Evolutionary conservation across 2,113 vertebrate species (phyloP).

Genomic region (Oreochromis aureus): DNA sequence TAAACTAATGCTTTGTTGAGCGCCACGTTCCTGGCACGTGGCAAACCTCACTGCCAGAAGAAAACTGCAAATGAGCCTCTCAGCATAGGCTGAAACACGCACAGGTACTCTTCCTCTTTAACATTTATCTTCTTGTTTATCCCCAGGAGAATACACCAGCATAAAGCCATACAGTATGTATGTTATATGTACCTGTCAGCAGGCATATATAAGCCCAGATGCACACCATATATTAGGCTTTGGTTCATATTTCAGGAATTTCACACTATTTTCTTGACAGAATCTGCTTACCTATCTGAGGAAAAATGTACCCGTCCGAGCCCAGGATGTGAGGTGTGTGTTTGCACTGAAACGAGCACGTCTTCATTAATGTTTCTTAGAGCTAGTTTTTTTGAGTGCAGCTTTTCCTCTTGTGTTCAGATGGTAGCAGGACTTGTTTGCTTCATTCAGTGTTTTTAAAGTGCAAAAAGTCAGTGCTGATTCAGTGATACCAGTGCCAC

Average conservation of each 20-base stretch:
- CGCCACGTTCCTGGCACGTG: slow-evolving; percentile 69
- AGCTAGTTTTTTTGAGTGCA: not conserved
- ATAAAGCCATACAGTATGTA: not conserved
- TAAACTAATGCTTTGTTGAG: slow-evolving; percentile 55
- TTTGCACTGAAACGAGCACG: not conserved
- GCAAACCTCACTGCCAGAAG: slow-evolving; percentile 44
- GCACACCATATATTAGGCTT: not conserved
- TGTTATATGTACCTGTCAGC: not conserved
- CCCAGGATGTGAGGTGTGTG: not conserved
- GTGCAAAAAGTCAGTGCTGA: not conserved
- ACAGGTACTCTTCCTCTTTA: not conserved
- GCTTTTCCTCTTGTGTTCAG: not conserved
- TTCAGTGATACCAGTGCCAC: not conserved
- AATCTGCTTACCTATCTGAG: not conserved
- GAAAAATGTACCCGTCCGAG: not conserved
- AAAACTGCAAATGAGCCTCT: slow-evolving; percentile 62
- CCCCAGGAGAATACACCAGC: not conserved
- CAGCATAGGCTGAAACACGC: not conserved
- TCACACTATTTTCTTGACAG: not conserved
- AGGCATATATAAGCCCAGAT: not conserved
- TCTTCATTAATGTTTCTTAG: not conserved
- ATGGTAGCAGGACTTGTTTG: not conserved
- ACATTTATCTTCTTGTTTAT: not conserved
- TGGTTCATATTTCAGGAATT: not conserved
- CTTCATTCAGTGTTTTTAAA: not conserved